Conservation (phyloP, 2,797 vertebrate genomes). For the Melanotaenia nigrans region DNA sequence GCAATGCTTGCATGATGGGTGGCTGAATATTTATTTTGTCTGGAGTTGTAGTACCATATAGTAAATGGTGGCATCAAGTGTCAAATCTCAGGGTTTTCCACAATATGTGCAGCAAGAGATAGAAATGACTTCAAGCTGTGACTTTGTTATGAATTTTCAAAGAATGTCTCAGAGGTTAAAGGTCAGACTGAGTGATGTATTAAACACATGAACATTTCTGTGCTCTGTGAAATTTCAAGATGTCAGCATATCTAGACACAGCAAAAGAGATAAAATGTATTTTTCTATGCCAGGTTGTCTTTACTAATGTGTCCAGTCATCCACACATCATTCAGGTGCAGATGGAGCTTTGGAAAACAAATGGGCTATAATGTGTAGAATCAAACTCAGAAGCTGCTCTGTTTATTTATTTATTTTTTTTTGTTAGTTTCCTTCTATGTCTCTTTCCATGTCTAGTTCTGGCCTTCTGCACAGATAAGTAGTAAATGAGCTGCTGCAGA, state of each 20-base stretch:
- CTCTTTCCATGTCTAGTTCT: background rate
- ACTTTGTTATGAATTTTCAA: conserved; percentile 61
- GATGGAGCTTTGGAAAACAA: conserved; percentile 48
- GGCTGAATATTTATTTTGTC: conserved; percentile 1
- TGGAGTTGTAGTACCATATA: background rate
- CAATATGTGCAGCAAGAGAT: conserved; percentile 4
- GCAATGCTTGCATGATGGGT: background rate
- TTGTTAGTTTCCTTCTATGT: background rate
- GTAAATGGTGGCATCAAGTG: background rate
- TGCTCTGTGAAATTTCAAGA: background rate
- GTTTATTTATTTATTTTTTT: conserved; percentile 8
- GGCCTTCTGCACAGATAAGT: conserved; percentile 16
- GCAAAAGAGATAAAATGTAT: background rate
- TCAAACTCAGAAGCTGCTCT: conserved; percentile 46
- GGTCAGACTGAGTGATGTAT: conserved; percentile 54
- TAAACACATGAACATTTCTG: conserved; percentile 16
- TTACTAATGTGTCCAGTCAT: conserved; percentile 19
- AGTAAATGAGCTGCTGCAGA: conserved; percentile 43
- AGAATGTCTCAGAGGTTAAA: conserved; percentile 70
- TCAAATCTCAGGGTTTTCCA: conserved; percentile 1
- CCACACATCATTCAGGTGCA: conserved; percentile 32
- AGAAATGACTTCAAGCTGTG: conserved; percentile 75
- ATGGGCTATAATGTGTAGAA: conserved; percentile 38
- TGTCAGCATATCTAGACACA: background rate
- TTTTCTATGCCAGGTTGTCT: background rate